A percentile compares a stretch with the other conserved stretches of the same genome.
Conservation (phyloP, 2,888 invertebrate genomes). For the Hemithea aestivaria region DNA sequence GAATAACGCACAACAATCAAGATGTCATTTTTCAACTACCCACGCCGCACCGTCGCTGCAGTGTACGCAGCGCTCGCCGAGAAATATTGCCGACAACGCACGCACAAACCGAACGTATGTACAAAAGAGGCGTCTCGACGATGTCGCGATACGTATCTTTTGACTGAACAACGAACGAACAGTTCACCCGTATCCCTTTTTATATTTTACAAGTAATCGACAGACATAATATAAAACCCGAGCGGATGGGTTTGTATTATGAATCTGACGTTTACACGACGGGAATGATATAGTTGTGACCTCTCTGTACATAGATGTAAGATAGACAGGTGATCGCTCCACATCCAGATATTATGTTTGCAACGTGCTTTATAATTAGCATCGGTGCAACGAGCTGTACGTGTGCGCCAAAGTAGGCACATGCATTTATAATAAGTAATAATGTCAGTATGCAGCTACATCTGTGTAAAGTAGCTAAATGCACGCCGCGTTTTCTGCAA, state of each 20-base stretch:
- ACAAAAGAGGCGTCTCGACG: constrained; percentile 67
- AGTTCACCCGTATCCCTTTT: constrained; percentile 52
- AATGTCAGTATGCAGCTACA: constrained; percentile 11
- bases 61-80: constrained; percentile 53
- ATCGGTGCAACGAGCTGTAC: constrained; percentile 26
- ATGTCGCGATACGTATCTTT: constrained; percentile 71
- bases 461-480: constrained; percentile 51
- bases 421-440: no score
- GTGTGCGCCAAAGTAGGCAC: constrained; percentile 28
- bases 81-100: constrained; percentile 73
- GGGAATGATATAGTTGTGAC: constrained; percentile 27
- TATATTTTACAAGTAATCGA: constrained; percentile 51
- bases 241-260: constrained; percentile 37
- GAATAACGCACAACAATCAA: constrained; percentile 78
- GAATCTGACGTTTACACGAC: constrained; percentile 23
- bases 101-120: constrained; percentile 55
- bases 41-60: constrained; percentile 49
- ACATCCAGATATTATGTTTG: constrained; percentile 18
- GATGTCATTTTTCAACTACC: constrained; percentile 80
- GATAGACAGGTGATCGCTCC: constrained; percentile 21
- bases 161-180: constrained; percentile 59
- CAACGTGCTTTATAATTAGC: constrained; percentile 17
- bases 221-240: constrained; percentile 37
- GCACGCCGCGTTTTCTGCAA: constrained; percentile 47
- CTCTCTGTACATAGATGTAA: constrained; percentile 17